Percentiles rank a stretch among this genome's conserved stretches.
Evolutionary conservation across 2,113 vertebrate species (phyloP).

Genomic region (Sturnus vulgaris): DNA sequence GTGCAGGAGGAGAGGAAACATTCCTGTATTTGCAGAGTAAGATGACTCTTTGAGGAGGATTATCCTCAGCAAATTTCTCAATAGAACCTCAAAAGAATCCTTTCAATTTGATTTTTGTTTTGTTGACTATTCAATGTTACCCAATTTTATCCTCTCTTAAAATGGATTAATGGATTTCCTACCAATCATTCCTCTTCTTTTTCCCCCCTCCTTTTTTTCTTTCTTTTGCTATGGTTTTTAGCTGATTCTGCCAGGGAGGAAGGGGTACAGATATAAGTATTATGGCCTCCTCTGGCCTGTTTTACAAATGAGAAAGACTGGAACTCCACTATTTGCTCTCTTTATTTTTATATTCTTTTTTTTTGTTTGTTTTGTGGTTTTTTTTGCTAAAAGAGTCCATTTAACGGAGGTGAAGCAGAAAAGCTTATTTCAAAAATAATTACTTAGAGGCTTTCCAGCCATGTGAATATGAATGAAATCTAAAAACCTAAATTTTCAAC

Average conservation of each 20-base stretch:
- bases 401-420: slow-evolving; percentile 15
- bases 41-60: neutral
- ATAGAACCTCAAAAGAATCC: neutral
- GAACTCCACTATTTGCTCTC: neutral
- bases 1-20: neutral
- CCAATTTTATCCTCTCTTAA: neutral
- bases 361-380: neutral
- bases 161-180: slow-evolving; percentile 1
- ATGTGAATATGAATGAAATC: neutral
- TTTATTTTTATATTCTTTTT: neutral
- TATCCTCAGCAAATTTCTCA: neutral
- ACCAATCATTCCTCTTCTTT: neutral
- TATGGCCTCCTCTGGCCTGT: neutral
- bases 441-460: neutral
- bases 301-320: neutral
- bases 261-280: neutral
- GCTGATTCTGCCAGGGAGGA: neutral
- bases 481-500: neutral
- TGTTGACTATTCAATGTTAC: neutral
- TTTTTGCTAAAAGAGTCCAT: neutral
- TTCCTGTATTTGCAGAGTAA: neutral
- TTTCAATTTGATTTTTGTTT: neutral
- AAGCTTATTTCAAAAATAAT: slow-evolving; percentile 40
- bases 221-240: neutral
- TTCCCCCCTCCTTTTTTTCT: neutral